Evolutionary conservation across 2,113 vertebrate species (phyloP), one percentile per base, ranked within the genome.

Genomic region (Oncorhynchus keta): DNA sequence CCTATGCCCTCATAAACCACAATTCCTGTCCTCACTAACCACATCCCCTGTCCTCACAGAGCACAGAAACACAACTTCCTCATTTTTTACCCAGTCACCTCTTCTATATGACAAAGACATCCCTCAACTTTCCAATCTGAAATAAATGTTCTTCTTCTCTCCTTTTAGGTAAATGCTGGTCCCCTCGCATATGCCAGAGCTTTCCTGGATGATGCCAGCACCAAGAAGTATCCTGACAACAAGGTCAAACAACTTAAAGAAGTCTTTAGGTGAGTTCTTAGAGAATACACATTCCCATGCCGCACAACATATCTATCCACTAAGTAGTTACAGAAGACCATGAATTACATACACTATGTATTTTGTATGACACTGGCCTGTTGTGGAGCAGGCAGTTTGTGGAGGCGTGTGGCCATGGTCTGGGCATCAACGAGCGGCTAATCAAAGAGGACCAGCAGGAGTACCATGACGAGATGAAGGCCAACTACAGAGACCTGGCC

Each of bases 391-490:
- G 98, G 92, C 95, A 98, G 90, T 99, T 99, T 93, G 97, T 99
- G 83, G 98, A 99, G 89, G 96, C 97, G 13, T 99, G 97, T 49
- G 98, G 98, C 26, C 97, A 96, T 7, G 98, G 95, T 70, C 87
- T 99, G 55, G 93, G 92, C 49, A 88, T 99, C 49, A 99, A 99
- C 14, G 97, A 99, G 81, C 93, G 96, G 4, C 94, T 99, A 70
- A 99, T 98, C 86, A 99, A 99, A 86, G 98, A 98, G 86, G 97
- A 99, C 89, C 98, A 98, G 77, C 88, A 98, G 84, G 97, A 99
- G 86, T 99, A 99, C 84, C 97, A 99, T 78, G 97, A 98, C 72
- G 97, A 99, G 91, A 98, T 99, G 96, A 99, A 99, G 82, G 95
- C 96, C 59, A 99, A 95, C 91, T 99, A 98, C 82, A 94, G 97